These are phyloP conservation scores for Globodera rostochiensis DNA, from an alignment of 1,140 invertebrate species.

Conservation along the genomic window DNA sequence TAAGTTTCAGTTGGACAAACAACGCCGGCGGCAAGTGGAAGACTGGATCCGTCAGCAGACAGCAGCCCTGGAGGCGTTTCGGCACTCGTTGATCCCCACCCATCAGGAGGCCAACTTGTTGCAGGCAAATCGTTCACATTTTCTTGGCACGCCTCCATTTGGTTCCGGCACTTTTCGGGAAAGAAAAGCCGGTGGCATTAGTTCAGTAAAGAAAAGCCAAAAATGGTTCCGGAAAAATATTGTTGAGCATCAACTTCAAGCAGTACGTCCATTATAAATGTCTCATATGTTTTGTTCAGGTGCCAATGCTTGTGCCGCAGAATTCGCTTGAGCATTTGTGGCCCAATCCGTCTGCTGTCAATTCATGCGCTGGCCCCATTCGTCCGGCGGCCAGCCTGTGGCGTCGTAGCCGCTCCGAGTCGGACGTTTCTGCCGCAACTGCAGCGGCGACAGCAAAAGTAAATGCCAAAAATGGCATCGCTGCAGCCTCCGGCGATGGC, in stretches of 20 bases:
- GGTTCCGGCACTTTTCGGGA: no score
- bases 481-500: neutral
- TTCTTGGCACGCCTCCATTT: neutral
- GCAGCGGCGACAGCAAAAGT: neutral
- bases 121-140: conserved; percentile 35
- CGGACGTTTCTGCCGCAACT: conserved; percentile 34
- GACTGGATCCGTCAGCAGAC: conserved; percentile 55
- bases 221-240: no score
- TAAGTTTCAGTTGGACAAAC: conserved; percentile 39
- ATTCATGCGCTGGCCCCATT: conserved; percentile 32
- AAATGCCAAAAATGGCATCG: conserved; percentile 22
- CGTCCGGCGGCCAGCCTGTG: conserved; percentile 37
- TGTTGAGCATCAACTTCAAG: no score
- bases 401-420: conserved; percentile 44
- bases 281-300: neutral
- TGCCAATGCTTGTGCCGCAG: conserved; percentile 19
- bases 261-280: no score
- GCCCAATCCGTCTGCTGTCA: conserved; percentile 8
- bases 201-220: no score
- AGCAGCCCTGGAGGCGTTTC: conserved; percentile 44
- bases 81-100: conserved; percentile 42
- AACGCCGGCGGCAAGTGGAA: conserved; percentile 48
- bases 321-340: conserved; percentile 30
- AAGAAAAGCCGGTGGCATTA: no score
- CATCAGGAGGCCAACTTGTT: conserved; percentile 55